Conservation (phyloP, 1,140 invertebrate genomes). For the Nomia melanderi region DNA sequence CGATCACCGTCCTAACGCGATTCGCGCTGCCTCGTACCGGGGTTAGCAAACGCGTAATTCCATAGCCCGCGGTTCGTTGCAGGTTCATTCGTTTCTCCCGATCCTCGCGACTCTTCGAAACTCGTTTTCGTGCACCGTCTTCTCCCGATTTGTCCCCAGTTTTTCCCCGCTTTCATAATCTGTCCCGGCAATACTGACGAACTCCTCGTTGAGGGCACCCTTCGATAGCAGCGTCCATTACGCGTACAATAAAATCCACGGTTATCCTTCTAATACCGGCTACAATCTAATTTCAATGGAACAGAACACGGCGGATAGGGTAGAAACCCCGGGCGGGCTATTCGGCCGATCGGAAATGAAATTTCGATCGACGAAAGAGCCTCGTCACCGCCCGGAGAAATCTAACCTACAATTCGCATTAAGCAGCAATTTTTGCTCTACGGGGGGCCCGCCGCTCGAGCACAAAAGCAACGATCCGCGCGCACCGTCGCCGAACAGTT, state of each 20-base stretch:
- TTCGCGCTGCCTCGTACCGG: conserved; percentile 70
- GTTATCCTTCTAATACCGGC: conserved; percentile 62
- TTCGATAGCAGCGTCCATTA: conserved; percentile 19
- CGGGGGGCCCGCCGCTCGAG: conserved; percentile 4
- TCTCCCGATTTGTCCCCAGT: too few species aligned
- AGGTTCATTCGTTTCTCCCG: too few species aligned
- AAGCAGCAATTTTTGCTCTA: conserved; percentile 56
- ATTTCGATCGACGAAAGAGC: conserved; percentile 74
- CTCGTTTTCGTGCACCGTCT: too few species aligned
- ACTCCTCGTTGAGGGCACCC: not conserved
- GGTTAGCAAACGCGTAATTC: conserved; percentile 71
- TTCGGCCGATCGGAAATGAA: conserved; percentile 74
- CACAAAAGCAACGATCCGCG: conserved; percentile 28
- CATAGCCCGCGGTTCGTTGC: conserved; percentile 32
- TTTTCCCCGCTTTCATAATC: not conserved
- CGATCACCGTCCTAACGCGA: conserved; percentile 53
- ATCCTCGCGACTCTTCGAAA: too few species aligned
- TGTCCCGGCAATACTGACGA: not conserved
- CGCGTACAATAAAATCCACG: conserved; percentile 43
- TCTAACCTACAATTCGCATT: conserved; percentile 73
- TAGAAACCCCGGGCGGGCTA: conserved; percentile 58
- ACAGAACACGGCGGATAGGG: conserved; percentile 18
- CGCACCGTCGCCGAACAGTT: not conserved
- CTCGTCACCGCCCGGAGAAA: conserved; percentile 72
- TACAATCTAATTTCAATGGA: conserved; percentile 54